These are phyloP conservation scores for Halichoeres trimaculatus DNA, from an alignment of 2,113 vertebrate species.

Conservation along the genomic window DNA sequence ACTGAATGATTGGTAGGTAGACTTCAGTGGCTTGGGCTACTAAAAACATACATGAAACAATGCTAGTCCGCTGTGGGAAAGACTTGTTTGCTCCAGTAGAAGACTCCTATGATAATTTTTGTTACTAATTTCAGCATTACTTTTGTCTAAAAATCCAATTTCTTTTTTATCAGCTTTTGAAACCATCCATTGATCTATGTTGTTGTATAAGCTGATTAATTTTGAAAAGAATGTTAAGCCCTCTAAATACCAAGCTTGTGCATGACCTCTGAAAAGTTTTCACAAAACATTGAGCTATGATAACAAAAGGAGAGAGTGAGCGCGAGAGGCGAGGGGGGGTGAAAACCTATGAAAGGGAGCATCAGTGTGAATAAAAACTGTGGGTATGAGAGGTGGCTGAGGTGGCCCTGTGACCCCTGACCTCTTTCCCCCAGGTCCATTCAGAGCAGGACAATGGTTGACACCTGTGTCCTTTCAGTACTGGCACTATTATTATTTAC, in stretches of 20 bases:
- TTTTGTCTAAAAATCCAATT: constrained; percentile 3
- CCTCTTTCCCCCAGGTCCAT: constrained; percentile 73
- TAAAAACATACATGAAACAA: no score
- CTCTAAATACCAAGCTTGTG: constrained; percentile 52
- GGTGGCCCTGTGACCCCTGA: constrained; percentile 73
- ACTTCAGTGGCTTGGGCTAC: neutral
- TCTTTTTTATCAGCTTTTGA: constrained; percentile 4
- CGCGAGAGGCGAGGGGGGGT: constrained; percentile 13
- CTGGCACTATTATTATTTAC: constrained; percentile 84
- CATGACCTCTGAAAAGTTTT: constrained; percentile 73
- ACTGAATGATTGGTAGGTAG: neutral
- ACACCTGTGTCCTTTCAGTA: constrained; percentile 87
- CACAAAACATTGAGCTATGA: constrained; percentile 74
- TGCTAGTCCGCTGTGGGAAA: neutral
- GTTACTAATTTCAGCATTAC: neutral
- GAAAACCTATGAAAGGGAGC: constrained; percentile 67
- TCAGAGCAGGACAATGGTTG: constrained; percentile 81
- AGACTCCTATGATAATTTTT: neutral
- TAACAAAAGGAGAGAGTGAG: constrained; percentile 72
- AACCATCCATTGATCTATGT: constrained; percentile 37
- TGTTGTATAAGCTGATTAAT: constrained; percentile 51
- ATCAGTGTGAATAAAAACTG: constrained; percentile 72
- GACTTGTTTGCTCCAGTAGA: no score
- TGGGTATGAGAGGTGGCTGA: constrained; percentile 74
- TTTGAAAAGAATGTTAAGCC: constrained; percentile 70